Conservation (phyloP, 2,888 invertebrate genomes). For the Camponotus fellah region DNA sequence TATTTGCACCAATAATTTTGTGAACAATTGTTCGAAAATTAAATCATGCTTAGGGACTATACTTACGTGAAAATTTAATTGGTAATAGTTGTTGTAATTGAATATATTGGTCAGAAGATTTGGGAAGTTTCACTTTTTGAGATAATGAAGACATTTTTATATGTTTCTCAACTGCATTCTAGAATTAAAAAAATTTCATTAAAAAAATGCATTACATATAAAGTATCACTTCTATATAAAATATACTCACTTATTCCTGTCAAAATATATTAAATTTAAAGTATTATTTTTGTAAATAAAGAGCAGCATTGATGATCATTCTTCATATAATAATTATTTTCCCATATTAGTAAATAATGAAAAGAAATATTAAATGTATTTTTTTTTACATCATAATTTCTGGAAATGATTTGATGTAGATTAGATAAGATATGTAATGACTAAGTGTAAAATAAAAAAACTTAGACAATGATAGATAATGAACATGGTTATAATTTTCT, state of each 20-base stretch:
- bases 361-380: background rate
- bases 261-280: background rate
- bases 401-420: background rate
- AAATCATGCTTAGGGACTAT: background rate
- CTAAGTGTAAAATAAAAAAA: background rate
- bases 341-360: background rate
- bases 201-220: background rate
- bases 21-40: background rate
- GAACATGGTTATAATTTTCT: background rate
- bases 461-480: background rate
- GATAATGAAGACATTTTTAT: background rate
- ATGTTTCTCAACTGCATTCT: background rate
- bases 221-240: background rate
- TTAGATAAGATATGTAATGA: background rate
- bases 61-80: slow-evolving; percentile 22
- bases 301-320: background rate
- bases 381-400: slow-evolving; percentile 9
- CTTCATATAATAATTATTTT: background rate
- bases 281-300: background rate
- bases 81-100: slow-evolving; percentile 41
- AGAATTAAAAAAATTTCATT: background rate
- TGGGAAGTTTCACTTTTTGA: background rate
- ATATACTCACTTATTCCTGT: slow-evolving; percentile 14
- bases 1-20: background rate
- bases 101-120: slow-evolving; percentile 18